phyloP scores from a whole-genome alignment of 2,113 vertebrate species.

The Toxostoma redivivum region DNA sequence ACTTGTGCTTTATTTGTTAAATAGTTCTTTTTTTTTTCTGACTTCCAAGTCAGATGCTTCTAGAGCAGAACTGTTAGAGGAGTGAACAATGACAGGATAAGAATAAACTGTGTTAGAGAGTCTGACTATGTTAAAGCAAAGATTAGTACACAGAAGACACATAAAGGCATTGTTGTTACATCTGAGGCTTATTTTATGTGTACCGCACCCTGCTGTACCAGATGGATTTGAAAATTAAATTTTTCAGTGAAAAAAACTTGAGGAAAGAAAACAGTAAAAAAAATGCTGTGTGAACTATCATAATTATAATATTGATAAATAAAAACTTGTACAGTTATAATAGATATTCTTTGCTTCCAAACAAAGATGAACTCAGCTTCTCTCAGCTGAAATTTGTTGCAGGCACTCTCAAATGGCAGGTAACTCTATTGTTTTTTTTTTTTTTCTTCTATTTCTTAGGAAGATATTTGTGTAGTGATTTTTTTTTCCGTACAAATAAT shows the following conservation, averaged over 20 bases:
- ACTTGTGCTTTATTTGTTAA: background rate
- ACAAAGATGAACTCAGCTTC: background rate
- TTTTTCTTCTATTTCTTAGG: background rate
- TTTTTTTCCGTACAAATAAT: background rate
- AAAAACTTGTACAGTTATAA: background rate
- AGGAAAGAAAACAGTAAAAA: background rate
- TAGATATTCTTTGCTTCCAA: background rate
- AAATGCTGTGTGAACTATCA: background rate
- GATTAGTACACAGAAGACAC: background rate
- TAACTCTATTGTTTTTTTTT: background rate
- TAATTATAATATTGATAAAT: background rate
- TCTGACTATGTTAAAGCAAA: background rate
- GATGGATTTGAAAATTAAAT: background rate
- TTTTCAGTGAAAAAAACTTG: background rate
- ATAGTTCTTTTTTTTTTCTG: background rate
- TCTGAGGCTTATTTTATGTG: background rate
- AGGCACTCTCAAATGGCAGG: background rate
- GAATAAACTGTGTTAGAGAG: background rate
- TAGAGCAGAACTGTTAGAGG: background rate
- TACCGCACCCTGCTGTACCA: background rate
- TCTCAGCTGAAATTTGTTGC: background rate
- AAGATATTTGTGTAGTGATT: background rate
- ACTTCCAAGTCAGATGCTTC: background rate
- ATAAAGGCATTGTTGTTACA: background rate
- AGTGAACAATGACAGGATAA: background rate